Base-by-base conservation (phyloP, 2,797 vertebrate species). In the Anomalospiza imberbis region DNA sequence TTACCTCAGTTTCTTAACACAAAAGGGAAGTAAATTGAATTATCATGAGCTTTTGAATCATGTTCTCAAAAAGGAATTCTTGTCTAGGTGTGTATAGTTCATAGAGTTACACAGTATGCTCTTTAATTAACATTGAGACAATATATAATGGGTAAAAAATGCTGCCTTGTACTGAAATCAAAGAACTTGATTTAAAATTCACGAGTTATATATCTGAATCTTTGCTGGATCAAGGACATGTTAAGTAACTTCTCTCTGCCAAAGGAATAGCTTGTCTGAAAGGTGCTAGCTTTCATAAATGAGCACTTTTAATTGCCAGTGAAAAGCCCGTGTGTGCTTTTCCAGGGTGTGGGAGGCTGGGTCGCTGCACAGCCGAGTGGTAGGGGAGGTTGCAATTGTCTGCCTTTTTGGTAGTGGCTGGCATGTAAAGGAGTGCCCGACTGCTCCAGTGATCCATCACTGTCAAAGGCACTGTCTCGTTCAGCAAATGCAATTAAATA, bases 81-180 rank as follows among this genome's bases (percentile, higher is more conserved):
- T 77, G 63, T 93, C 77, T 91, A 62, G 57, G 48, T 87, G 36
- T 57, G 20, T 63, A 4, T 51, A 62, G 47, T 76, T 75, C 25
- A 50, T 73, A 65, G 86, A 75, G 51, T 70, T 85, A 40, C 34
- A 67, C 28, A 19, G 36, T 25, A 13, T 77, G 7, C 38, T 70
- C 82, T 94, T 92, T 94, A 95, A 93, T 95, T 94, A 95, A 83
- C 65, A 44, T 6, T 32, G 20, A 93, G 82, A 78, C 72, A 72
- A 85, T 85, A 50, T 54, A 62, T 29, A 91, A 81, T 72, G 50
- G 54, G 34, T 80, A 51, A 84, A 89, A 80, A 89, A 91, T 67
- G 65, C 67, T 95, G 77, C 53, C 53, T 76, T 82, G 61, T 68
- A 54, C 91, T 79, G 73, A 89, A 94, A 91, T 87, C 71, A 92